Base-by-base conservation (phyloP, 2,888 invertebrate species). In the Latheticus oryzae region DNA sequence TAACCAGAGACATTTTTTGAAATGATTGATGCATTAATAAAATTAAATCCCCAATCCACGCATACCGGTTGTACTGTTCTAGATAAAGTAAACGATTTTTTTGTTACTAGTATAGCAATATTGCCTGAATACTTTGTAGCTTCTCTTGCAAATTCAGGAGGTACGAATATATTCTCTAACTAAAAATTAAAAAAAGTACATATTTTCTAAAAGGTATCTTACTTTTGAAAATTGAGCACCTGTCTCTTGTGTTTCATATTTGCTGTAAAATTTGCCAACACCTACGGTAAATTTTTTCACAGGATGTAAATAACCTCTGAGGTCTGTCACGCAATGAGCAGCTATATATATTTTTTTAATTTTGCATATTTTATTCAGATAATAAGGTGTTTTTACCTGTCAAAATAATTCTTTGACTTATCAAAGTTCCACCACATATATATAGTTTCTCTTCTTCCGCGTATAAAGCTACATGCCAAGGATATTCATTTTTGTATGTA, bases 11-110 rank as follows among this genome's bases (percentile, higher is more conserved):
- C 9, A 13, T 33, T 33, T 4, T 5, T 7, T 23, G 32, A 9
- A 1, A 3, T 12, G n/a, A 8, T 4, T 12, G 24, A 12, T 11
- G 15, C 21, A 5, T 35, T 26, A 15, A 37, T 37, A 9, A 33
- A 33, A 8, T 24, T 50, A 11, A 26, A 9, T 11, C 35, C 8
- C 23, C 32, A 42, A 9, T 53, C 42, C 2, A 38, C 50, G 26
- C 55, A 55, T 1, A 43, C 30, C 30, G 57, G 51, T 37, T 52
- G 52, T 1, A 57, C 57, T 5, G 15, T 21, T 13, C n/a, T 5
- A 7, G 57, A 28, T 2, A 52, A 24, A n/a, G n/a, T 8, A 8
- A 57, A 45, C 9, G 21, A n/a, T 16, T 13, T 45, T 2, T 4
- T 5, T 7, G 52, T 35, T 7, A 38, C 24, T n/a, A 57, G 26